Base-by-base conservation (phyloP, 2,113 vertebrate species). In the Chionomys nivalis region DNA sequence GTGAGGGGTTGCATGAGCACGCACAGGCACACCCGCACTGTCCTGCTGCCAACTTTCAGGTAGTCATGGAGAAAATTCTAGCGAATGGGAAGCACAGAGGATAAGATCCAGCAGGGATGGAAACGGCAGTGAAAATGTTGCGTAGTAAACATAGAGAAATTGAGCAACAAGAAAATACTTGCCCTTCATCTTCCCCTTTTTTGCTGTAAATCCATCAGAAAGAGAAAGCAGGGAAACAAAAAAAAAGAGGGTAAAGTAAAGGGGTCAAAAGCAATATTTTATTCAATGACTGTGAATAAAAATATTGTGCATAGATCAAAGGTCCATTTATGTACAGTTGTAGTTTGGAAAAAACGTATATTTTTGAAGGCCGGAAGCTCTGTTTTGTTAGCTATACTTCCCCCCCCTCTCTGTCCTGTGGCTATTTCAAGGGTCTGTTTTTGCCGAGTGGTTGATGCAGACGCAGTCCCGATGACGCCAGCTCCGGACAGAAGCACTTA, bases 231-330 rank as follows among this genome's bases (percentile, higher is more conserved):
- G 94, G 98, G 97, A 98, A 98, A 99, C 99, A 87, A 70, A 99
- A 98, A 99, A 98, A 98, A 98, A 99, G 97, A 98, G 98, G 99
- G 98, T 98, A 98, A 98, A 98, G 98, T 97, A 98, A 98, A 98
- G 98, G 98, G 98, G 97, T 98, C 98, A 99, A 98, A 99, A 98
- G 98, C 97, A 99, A 99, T 99, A 99, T 99, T 99, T 99, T 99
- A 99, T 99, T 99, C 99, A 99, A 98, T 98, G 97, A 97, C 96
- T 87, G 97, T 99, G 99, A 99, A 99, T 99, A 99, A 99, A 99
- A 99, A 99, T 99, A 99, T 99, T 99, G 99, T 98, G 97, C 98
- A 98, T 97, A 98, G 98, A 98, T 98, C 97, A 98, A 98, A 98
- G 98, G 98, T 98, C 98, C 97, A 98, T 94, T 98, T 98, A 98